Conservation (phyloP, 2,888 invertebrate genomes). For the Hylaea fasciaria region DNA sequence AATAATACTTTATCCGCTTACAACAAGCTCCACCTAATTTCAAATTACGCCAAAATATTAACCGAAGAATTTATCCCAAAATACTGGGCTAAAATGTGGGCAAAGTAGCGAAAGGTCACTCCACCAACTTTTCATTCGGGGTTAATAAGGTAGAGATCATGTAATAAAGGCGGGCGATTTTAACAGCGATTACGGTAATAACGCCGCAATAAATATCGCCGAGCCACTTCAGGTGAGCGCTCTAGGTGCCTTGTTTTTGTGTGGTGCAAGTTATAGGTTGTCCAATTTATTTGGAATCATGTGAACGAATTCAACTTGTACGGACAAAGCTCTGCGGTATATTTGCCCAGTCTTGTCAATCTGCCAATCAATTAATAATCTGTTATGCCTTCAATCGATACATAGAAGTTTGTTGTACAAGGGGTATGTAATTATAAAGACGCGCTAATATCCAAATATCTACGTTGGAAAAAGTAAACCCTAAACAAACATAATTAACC, state of each 20-base stretch:
- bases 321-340: too few species aligned
- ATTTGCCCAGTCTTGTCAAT: too few species aligned
- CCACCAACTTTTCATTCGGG: constrained; percentile 57
- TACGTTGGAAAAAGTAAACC: too few species aligned
- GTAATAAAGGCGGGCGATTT: constrained; percentile 74
- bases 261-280: constrained; percentile 40
- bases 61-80: constrained; percentile 24
- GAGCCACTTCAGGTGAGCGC: constrained; percentile 71
- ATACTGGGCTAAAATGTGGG: constrained; percentile 30
- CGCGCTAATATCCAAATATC: too few species aligned
- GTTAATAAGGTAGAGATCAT: constrained; percentile 69
- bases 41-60: constrained; percentile 17
- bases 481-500: too few species aligned
- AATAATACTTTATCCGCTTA: constrained; percentile 17
- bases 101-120: constrained; percentile 52
- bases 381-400: too few species aligned
- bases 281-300: neutral
- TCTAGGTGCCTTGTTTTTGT: constrained; percentile 42
- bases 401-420: too few species aligned
- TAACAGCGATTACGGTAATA: constrained; percentile 78
- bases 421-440: too few species aligned
- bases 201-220: constrained; percentile 77
- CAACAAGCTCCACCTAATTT: constrained; percentile 8
- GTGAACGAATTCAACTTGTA: neutral
- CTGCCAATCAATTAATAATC: too few species aligned